Conservation (phyloP, 2,797 vertebrate species). For the Gambelia wislizenii region DNA sequence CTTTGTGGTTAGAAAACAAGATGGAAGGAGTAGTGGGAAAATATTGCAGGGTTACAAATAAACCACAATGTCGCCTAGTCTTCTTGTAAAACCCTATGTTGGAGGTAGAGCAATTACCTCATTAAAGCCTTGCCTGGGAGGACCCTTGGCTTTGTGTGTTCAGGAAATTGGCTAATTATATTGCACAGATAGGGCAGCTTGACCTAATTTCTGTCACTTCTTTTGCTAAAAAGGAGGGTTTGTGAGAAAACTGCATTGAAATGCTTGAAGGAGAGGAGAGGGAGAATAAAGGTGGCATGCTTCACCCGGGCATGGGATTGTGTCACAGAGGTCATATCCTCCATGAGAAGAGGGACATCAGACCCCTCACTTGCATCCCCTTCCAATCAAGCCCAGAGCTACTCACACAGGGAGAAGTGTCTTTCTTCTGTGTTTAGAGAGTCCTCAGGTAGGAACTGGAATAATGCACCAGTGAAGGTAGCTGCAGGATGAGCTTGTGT, state of each 20-base stretch:
- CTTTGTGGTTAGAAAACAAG: neutral
- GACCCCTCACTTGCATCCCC: too few relatives aligned
- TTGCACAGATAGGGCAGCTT: neutral
- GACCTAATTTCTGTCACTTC: neutral
- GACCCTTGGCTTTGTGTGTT: neutral
- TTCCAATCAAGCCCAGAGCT: too few relatives aligned
- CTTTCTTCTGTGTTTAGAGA: too few relatives aligned
- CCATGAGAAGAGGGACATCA: too few relatives aligned
- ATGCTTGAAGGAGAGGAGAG: rapidly evolving
- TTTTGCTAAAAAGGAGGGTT: rapidly evolving
- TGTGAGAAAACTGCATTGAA: neutral
- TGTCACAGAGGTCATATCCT: neutral
- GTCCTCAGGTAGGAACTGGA: too few relatives aligned
- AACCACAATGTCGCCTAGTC: neutral
- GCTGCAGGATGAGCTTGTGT: too few relatives aligned
- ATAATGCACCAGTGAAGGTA: too few relatives aligned
- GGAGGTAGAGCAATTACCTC: neutral
- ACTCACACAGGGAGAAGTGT: too few relatives aligned
- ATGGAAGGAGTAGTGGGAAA: neutral
- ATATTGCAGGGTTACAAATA: neutral
- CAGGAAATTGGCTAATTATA: neutral
- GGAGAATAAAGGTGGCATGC: constrained; percentile 12
- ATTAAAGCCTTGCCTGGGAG: neutral
- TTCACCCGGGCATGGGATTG: neutral
- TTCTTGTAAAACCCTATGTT: neutral